Evolutionary conservation across 2,888 invertebrate genomes (phyloP), one percentile per base, ranked within the genome.

Genomic region (Drosophila glabriapex): DNA sequence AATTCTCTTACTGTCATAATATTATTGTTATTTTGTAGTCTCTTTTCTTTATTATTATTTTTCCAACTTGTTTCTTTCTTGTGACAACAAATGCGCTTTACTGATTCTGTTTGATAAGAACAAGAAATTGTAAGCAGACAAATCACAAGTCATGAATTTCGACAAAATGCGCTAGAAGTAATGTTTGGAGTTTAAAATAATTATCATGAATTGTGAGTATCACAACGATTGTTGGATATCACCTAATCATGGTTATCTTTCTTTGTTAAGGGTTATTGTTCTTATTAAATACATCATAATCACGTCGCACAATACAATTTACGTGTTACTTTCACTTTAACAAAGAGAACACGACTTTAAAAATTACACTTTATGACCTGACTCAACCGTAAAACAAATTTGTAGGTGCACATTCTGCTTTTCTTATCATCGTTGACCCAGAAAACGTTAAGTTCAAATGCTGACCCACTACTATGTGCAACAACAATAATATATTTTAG

Each of bases 31-130:
- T 72, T 59, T 78, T 67, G 58, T 49, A 62, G 56, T 49, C 39
- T 54, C 53, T 43, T 33, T 37, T 67, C 58, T 50, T 29, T 67
- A 64, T 67, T 52, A 63, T 61, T 14, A 14, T 61, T 55, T 70
- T 52, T 46, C 16, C n/a, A 16, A 10, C 35, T 37, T 37, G 19
- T 69, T 41, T 61, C 25, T 29, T 28, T 68, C 53, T 50, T 53
- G 63, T 68, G 80, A 58, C 73, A 82, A 70, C 76, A 76, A 82
- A 81, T 76, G 76, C 70, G 73, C 82, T 84, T 78, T 73, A 73
- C 78, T 82, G 78, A 76, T 72, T 73, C 62, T 53, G 60, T 65
- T 49, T 39, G 39, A 66, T 60, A 72, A 59, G 63, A 31, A 63
- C 54, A 39, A 37, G 37, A 74, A 64, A 71, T 71, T 73, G 65